Evolutionary conservation across 2,888 invertebrate genomes (phyloP).

Genomic region (Amphipoea oculea): DNA sequence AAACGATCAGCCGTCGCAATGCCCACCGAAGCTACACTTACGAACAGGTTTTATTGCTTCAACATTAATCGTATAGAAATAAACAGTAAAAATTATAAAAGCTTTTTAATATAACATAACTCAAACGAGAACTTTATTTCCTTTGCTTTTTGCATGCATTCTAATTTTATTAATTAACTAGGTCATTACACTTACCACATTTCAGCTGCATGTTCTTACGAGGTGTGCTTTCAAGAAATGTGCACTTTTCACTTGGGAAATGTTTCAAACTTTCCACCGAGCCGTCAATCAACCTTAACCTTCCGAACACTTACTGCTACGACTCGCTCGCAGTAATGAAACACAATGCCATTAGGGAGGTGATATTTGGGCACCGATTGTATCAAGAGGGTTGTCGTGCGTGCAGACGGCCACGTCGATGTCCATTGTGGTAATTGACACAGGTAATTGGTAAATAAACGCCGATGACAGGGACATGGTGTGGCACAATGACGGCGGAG

Average conservation of each 20-base stretch:
- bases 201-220: constrained; percentile 61
- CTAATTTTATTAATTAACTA: constrained; percentile 36
- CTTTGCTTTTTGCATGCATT: constrained; percentile 21
- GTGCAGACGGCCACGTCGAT: constrained; percentile 73
- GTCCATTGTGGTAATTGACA: constrained; percentile 81
- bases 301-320: constrained; percentile 56
- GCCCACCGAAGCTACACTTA: constrained; percentile 50
- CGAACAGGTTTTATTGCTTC: constrained; percentile 42
- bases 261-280: constrained; percentile 66
- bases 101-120: constrained; percentile 28
- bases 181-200: constrained; percentile 69
- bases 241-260: constrained; percentile 70
- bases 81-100: constrained; percentile 15
- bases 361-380: constrained; percentile 58
- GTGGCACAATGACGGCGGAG: constrained; percentile 66
- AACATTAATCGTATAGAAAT: constrained; percentile 22
- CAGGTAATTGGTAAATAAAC: constrained; percentile 83
- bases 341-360: constrained; percentile 44
- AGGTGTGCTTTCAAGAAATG: constrained; percentile 56
- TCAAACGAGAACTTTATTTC: constrained; percentile 23
- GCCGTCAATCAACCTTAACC: constrained; percentile 72
- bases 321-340: constrained; percentile 59
- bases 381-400: constrained; percentile 68
- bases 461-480: constrained; percentile 71
- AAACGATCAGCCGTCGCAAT: constrained; percentile 73